Base-by-base conservation (phyloP, 2,113 vertebrate species). In the Paramisgurnus dabryanus region DNA sequence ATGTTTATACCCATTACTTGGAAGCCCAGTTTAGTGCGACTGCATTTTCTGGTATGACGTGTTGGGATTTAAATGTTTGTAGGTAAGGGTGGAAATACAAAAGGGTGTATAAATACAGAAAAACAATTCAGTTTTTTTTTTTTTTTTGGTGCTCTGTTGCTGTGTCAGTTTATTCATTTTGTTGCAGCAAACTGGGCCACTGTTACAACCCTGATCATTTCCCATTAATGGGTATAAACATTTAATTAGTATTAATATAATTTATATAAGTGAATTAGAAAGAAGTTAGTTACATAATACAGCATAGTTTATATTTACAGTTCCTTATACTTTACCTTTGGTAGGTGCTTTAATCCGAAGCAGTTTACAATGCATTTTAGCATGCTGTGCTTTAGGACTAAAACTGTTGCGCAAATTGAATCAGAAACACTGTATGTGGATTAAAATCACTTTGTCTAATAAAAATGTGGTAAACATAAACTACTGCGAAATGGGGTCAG, bases 401-500 rank as follows among this genome's bases (percentile, higher is more conserved):
- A 73, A 60, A 58, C 22, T 43, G n/a, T 55, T 40, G 15, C 10
- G 40, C 12, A 73, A 73, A 13, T 34, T 6, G 6, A 45, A 45
- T 73, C 6, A 18, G 53, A 72, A 60, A 43, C 43, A 34, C 27
- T 34, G 27, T 34, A 34, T 34, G 27, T 34, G 27, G 27, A 34
- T 34, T 34, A 41, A 64, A 73, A 64, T n/a, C 58, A 64, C 58
- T 76, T 53, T 66, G 2, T 18, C 34, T 61, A 40, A 6, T 13
- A 10, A 71, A 61, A 70, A 63, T 22, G 11, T 7, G 53, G 60
- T 73, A 72, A 34, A 50, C 43, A 12, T 70, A 40, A 49, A 18
- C 34, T 27, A 6, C 22, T 9, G 15, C 70, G 22, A 64, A 80
- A 80, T 60, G 41, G 70, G 43, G 49, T 74, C 79, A 80, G 50